Conservation (phyloP, 2,888 invertebrate species). For the Trissoscelio sp. region DNA sequence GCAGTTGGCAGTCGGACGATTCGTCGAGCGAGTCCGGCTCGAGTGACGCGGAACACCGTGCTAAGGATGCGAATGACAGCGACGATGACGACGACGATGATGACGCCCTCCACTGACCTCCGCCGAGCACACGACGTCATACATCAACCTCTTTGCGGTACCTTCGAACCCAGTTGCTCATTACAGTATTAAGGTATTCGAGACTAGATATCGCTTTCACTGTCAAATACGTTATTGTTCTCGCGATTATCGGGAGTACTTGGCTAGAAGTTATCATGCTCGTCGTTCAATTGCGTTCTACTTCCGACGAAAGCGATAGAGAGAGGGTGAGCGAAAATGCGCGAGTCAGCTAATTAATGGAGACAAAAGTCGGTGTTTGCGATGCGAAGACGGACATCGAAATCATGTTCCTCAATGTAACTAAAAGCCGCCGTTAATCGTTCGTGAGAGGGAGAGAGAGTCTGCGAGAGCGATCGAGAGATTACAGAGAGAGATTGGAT, state of each 20-base stretch:
- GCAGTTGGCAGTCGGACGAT: conserved; percentile 81
- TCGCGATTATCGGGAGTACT: conserved; percentile 79
- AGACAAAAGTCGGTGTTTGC: conserved; percentile 56
- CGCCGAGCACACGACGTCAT: conserved; percentile 74
- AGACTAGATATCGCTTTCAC: conserved; percentile 83
- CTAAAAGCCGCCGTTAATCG: conserved; percentile 59
- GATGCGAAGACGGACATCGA: conserved; percentile 59
- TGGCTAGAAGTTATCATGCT: conserved; percentile 79
- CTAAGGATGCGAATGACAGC: conserved; percentile 78
- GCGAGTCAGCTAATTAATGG: conserved; percentile 54
- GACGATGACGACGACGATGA: conserved; percentile 82
- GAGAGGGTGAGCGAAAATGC: conserved; percentile 14
- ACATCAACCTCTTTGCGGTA: conserved; percentile 80
- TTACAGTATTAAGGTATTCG: conserved; percentile 84
- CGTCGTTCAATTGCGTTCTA: conserved; percentile 58
- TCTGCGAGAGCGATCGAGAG: conserved; percentile 21
- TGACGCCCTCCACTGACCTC: conserved; percentile 83
- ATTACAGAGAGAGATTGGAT: conserved; percentile 31
- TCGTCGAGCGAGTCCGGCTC: conserved; percentile 81
- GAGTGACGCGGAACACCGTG: conserved; percentile 77
- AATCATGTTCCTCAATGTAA: conserved; percentile 68
- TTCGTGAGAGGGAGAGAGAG: conserved; percentile 32
- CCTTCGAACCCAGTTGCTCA: conserved; percentile 82
- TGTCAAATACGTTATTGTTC: conserved; percentile 83
- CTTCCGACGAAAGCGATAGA: conserved; percentile 39